Base-by-base conservation (phyloP, 2,797 vertebrate species). In the Varecia variegata region DNA sequence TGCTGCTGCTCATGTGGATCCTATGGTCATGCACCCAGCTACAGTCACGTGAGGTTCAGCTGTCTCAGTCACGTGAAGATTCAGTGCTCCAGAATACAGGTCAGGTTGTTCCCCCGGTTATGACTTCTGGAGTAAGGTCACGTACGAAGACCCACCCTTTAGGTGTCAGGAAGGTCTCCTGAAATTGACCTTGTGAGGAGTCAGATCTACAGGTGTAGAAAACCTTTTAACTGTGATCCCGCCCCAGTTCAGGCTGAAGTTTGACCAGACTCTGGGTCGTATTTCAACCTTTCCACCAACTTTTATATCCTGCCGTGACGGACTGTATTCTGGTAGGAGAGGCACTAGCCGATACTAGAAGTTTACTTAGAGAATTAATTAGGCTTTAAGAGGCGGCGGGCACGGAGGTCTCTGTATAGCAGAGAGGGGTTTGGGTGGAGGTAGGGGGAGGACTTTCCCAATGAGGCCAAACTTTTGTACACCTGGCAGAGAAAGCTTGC, bases 211-310 rank as follows among this genome's bases (percentile, higher is more conserved):
- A 30, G 40, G 4, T 45, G 15, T 73, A 30, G 43, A 73, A 30
- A 43, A 18, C 2, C 10, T 60, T 4, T 2, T 43, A 52, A 2
- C 0, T n/a, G 35, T 45, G 8, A 0, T 0, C 5, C 4, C 1
- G 15, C 21, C 7, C 45, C 38, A 32, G 13, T 40, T 83, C 25
- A 54, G 35, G 70, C 25, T 25, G 7, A 52, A 62, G 17, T 77
- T 91, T 54, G 27, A 7, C 14, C 62, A 92, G 27, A n/a, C n/a
- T 43, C 50, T 21, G 52, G 32, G 12, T 87, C 25, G 9, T 13
- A 52, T 67, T 11, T 20, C 10, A n/a, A 7, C 13, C 32, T 58
- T 93, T 43, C 65, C 23, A 45, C 20, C 3, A 54, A 38, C 35
- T n/a, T 87, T 76, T 14, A 35, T 52, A 45, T 18, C 30, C 14